Evolutionary conservation across 2,888 invertebrate species (phyloP).

Genomic region (Bombylius discolor): DNA sequence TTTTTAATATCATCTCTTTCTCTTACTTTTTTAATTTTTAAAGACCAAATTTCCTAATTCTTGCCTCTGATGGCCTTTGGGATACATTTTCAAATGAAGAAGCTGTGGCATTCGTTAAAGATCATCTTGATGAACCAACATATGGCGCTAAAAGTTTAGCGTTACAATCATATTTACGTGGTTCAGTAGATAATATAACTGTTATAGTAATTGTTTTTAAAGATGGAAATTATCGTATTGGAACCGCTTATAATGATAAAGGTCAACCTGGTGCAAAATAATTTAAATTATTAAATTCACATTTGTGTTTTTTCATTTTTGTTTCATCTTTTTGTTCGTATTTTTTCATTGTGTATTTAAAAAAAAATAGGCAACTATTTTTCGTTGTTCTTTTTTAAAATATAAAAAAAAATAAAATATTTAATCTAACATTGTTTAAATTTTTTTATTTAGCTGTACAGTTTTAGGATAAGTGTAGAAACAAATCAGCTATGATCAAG

Average conservation of each 20-base stretch:
- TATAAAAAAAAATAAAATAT: too few relatives aligned
- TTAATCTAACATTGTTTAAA: too few relatives aligned
- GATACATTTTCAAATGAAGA: conserved; percentile 93
- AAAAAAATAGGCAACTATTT: too few relatives aligned
- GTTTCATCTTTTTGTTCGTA: too few relatives aligned
- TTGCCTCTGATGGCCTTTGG: conserved; percentile 95
- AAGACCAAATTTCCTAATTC: conserved; percentile 70
- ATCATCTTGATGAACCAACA: conserved; percentile 71
- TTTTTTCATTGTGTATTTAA: too few relatives aligned
- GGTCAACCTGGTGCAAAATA: too few relatives aligned
- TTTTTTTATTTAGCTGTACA: too few relatives aligned
- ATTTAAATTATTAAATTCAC: too few relatives aligned
- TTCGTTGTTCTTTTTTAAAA: too few relatives aligned
- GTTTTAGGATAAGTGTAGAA: too few relatives aligned
- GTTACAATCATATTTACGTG: conserved; percentile 79
- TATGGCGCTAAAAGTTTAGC: conserved; percentile 86
- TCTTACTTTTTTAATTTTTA: background rate
- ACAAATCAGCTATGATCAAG: too few relatives aligned
- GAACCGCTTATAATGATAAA: background rate
- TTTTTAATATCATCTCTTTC: background rate
- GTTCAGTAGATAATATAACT: conserved; percentile 91
- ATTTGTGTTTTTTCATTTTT: too few relatives aligned
- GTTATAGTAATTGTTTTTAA: conserved; percentile 78
- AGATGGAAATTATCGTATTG: conserved; percentile 37
- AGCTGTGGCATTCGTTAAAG: conserved; percentile 77